A percentile compares a stretch with the other conserved stretches of the same genome.
phyloP scores from a whole-genome alignment of 2,797 vertebrate species.

The Morus bassanus region DNA sequence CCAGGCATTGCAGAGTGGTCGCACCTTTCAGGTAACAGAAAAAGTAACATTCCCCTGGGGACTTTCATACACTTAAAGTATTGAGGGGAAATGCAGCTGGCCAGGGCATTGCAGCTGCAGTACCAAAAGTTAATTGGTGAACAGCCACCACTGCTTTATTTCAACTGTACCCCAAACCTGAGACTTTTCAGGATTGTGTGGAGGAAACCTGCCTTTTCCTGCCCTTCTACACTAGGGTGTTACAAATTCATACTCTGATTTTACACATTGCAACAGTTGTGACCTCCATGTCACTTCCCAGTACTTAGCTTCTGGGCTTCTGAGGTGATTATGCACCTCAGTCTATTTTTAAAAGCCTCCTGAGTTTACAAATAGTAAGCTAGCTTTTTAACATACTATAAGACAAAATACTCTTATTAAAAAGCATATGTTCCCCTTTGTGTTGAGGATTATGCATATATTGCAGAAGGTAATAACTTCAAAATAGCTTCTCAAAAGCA shows the following conservation, averaged over 20 bases:
- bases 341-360: background rate
- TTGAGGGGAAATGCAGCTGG: background rate
- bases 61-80: rapidly evolving
- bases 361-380: background rate
- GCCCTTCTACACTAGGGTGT: rapidly evolving
- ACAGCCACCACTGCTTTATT: background rate
- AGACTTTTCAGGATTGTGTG: background rate
- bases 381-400: background rate
- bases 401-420: background rate
- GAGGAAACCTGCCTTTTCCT: background rate
- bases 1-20: slow-evolving; percentile 59
- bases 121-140: background rate
- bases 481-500: background rate
- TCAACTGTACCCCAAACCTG: background rate
- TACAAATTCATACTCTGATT: no score
- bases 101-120: background rate
- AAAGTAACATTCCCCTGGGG: background rate
- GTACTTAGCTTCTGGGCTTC: background rate
- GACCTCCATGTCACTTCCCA: background rate
- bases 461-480: background rate
- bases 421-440: background rate
- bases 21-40: slow-evolving; percentile 69
- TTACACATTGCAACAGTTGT: background rate
- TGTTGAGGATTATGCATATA: background rate
- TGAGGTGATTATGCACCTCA: background rate